Percentiles rank a stretch among this genome's conserved stretches.
Evolutionary conservation across 2,888 invertebrate species (phyloP).

Genomic region (Lasius platythorax): DNA sequence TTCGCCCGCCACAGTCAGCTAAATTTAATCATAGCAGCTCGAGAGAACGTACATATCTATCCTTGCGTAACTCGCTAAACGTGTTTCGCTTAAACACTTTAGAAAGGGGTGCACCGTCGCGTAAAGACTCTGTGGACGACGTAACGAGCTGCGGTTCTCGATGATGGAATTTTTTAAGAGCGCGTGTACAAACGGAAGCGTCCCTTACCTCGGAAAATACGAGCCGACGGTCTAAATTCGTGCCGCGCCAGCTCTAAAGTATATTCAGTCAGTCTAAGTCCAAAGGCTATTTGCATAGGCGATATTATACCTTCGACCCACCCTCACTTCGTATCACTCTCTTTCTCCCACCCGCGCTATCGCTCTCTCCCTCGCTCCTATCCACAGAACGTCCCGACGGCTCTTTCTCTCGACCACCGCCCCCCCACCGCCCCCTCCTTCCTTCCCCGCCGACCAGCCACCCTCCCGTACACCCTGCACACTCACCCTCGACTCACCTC

Average conservation of each 20-base stretch:
- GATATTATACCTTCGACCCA: slow-evolving; percentile 84
- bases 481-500: slow-evolving; percentile 51
- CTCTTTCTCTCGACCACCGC: slow-evolving; percentile 69
- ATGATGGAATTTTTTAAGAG: slow-evolving; percentile 73
- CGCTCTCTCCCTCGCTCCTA: slow-evolving; percentile 58
- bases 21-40: slow-evolving; percentile 12
- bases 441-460: slow-evolving; percentile 17
- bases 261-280: slow-evolving; percentile 85
- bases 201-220: slow-evolving; percentile 64
- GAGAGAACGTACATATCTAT: slow-evolving; percentile 11
- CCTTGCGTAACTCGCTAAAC: slow-evolving; percentile 60
- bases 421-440: slow-evolving; percentile 16
- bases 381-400: slow-evolving; percentile 64
- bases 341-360: slow-evolving; percentile 61
- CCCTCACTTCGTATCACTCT: slow-evolving; percentile 63
- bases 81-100: slow-evolving; percentile 48
- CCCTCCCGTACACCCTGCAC: slow-evolving; percentile 46
- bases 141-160: slow-evolving; percentile 65
- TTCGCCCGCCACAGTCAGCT: neutral
- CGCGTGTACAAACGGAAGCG: slow-evolving; percentile 56
- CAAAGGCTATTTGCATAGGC: slow-evolving; percentile 86
- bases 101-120: slow-evolving; percentile 29
- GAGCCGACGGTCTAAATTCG: slow-evolving; percentile 70
- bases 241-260: slow-evolving; percentile 78
- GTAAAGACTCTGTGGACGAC: slow-evolving; percentile 50